Evolutionary conservation across 2,888 invertebrate genomes (phyloP).

Genomic region (Tanytarsus gracilentus): DNA sequence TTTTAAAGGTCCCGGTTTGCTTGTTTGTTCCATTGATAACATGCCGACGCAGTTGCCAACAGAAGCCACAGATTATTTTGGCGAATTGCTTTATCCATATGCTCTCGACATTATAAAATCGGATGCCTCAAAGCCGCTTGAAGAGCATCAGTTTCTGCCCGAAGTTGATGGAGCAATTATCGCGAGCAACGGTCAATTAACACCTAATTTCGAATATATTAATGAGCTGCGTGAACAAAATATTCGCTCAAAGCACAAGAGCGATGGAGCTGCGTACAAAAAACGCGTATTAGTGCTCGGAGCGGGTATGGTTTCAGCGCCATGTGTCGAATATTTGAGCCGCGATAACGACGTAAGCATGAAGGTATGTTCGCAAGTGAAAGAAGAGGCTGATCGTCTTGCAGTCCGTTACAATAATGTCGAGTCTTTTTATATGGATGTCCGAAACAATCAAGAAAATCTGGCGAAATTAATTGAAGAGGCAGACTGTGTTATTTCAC

Average conservation of each 20-base stretch:
- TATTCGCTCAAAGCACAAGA: constrained; percentile 64
- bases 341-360: constrained; percentile 73
- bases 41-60: constrained; percentile 99
- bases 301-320: constrained; percentile 72
- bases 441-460: constrained; percentile 62
- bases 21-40: constrained; percentile 99
- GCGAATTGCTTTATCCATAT: constrained; percentile 83
- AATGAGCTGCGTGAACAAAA: constrained; percentile 68
- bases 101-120: constrained; percentile 79
- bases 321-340: constrained; percentile 88
- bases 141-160: constrained; percentile 65
- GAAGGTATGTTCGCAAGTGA: constrained; percentile 76
- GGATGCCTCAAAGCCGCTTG: constrained; percentile 68
- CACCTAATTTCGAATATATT: constrained; percentile 91
- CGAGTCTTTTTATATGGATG: constrained; percentile 73
- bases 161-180: constrained; percentile 78
- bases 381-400: constrained; percentile 80
- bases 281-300: constrained; percentile 83
- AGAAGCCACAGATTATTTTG: constrained; percentile 97
- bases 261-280: constrained; percentile 51
- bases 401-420: constrained; percentile 68
- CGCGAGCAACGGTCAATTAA: constrained; percentile 86
- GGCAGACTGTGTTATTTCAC: constrained; percentile 71
- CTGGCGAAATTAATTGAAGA: constrained; percentile 59
- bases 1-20: constrained; percentile 91